Percentiles rank a stretch among this genome's conserved stretches.
Evolutionary conservation across 2,113 vertebrate species (phyloP).

Genomic region (Lasiurus cinereus): DNA sequence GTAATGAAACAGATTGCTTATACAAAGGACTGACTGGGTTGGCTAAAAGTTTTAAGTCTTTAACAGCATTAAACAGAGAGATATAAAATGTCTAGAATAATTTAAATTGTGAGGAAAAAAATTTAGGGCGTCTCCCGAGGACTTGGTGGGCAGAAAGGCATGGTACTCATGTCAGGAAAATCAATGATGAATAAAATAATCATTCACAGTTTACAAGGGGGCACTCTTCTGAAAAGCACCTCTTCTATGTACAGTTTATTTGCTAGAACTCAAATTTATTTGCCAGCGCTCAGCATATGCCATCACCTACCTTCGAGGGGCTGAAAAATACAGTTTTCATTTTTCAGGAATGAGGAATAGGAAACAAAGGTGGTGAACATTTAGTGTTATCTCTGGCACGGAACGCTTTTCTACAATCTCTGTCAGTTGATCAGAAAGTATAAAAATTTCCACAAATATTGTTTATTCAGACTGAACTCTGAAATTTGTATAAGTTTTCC

Average conservation of each 20-base stretch:
- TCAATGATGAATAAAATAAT: not conserved
- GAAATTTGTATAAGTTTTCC: not conserved
- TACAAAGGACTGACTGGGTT: not conserved
- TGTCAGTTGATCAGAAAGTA: not conserved
- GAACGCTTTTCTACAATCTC: not conserved
- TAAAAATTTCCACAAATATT: not conserved
- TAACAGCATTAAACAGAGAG: not conserved
- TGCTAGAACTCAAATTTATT: not conserved
- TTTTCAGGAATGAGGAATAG: not conserved
- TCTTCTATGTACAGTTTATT: not conserved
- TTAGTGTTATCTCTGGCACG: not conserved
- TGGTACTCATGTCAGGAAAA: not conserved
- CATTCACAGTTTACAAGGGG: not conserved
- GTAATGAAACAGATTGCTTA: not conserved
- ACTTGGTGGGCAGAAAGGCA: not conserved
- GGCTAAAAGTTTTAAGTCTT: not conserved
- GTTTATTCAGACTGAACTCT: not conserved
- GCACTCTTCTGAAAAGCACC: conserved; percentile 41
- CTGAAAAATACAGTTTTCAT: not conserved
- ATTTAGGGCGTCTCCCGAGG: not conserved
- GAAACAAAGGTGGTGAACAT: too few relatives aligned
- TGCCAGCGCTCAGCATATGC: not conserved
- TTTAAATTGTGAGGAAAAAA: not conserved
- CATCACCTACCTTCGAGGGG: not conserved
- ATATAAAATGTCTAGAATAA: conserved; percentile 16